These are phyloP conservation scores for Troilus luridus DNA, from an alignment of 2,888 invertebrate genomes.

Conservation along the genomic window DNA sequence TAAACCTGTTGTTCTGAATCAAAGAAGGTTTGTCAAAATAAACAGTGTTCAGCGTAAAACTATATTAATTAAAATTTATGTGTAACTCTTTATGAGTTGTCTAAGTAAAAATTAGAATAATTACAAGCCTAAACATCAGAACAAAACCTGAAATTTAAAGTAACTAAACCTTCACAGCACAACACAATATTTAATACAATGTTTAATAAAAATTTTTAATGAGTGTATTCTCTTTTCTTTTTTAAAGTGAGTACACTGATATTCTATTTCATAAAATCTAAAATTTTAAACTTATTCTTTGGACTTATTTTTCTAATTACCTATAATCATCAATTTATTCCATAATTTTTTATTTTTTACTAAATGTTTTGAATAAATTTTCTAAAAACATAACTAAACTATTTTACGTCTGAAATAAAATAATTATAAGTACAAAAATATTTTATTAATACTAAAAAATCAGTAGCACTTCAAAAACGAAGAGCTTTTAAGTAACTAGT, in stretches of 20 bases:
- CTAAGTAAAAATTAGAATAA: slow-evolving; percentile 2
- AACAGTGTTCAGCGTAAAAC: background rate
- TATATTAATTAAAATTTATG: slow-evolving; percentile 23
- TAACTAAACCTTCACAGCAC: slow-evolving; percentile 37
- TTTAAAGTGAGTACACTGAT: background rate
- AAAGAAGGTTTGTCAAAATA: background rate
- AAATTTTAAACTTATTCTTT: background rate
- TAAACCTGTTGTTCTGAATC: background rate
- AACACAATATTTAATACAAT: background rate
- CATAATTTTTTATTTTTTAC: background rate
- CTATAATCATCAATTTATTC: slow-evolving; percentile 2
- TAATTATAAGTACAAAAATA: slow-evolving; percentile 15
- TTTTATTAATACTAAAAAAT: slow-evolving; percentile 30
- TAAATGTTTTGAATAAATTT: background rate
- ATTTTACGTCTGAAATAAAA: background rate
- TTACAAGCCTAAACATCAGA: slow-evolving; percentile 4
- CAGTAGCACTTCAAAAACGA: slow-evolving; percentile 38
- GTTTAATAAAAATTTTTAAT: background rate
- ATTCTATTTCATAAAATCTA: background rate
- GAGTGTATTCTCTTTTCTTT: background rate
- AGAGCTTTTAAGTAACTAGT: slow-evolving; percentile 3
- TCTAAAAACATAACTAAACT: background rate
- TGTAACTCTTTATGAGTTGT: slow-evolving; percentile 19
- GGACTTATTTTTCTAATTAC: slow-evolving; percentile 19
- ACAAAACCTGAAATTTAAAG: background rate